phyloP scores from a whole-genome alignment of 2,888 invertebrate species.

The Platycheirus albimanus region DNA sequence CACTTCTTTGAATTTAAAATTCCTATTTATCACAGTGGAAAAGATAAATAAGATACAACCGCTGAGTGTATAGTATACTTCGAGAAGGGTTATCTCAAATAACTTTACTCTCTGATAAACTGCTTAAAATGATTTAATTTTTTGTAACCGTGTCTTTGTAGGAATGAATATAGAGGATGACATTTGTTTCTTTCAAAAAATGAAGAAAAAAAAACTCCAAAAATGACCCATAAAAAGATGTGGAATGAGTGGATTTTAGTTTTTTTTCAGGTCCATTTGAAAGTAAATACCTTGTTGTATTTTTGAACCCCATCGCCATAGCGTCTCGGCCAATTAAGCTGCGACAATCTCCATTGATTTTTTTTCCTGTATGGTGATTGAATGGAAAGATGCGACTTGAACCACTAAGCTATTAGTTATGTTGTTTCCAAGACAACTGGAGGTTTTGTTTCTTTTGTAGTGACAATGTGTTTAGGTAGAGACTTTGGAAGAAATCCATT shows the following conservation, averaged over 20 bases:
- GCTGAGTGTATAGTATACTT: conserved; percentile 33
- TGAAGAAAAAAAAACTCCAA: conserved; percentile 1
- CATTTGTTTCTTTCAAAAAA: conserved; percentile 5
- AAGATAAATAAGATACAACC: conserved; percentile 64
- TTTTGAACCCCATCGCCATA: conserved; percentile 2
- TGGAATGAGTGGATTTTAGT: conserved; percentile 18
- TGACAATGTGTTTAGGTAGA: conserved; percentile 6
- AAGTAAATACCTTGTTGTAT: conserved; percentile 8
- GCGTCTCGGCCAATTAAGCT: conserved; percentile 48
- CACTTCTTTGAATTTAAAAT: conserved; percentile 25
- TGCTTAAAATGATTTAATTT: conserved; percentile 62
- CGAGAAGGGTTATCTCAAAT: conserved; percentile 53
- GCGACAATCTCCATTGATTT: conserved; percentile 15
- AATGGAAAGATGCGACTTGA: conserved; percentile 24
- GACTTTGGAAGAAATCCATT: neutral
- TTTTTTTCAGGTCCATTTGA: conserved; percentile 17
- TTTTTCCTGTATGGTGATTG: neutral
- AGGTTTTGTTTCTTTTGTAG: conserved; percentile 17
- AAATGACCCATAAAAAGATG: conserved; percentile 1
- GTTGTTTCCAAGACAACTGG: conserved; percentile 12
- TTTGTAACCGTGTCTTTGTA: conserved; percentile 40
- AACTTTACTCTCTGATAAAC: conserved; percentile 57
- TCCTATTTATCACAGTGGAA: conserved; percentile 15
- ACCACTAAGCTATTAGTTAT: conserved; percentile 45
- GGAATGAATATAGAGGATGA: conserved; percentile 21